Base-by-base conservation (phyloP, 2,888 invertebrate genomes). In the Blomia tropicalis region DNA sequence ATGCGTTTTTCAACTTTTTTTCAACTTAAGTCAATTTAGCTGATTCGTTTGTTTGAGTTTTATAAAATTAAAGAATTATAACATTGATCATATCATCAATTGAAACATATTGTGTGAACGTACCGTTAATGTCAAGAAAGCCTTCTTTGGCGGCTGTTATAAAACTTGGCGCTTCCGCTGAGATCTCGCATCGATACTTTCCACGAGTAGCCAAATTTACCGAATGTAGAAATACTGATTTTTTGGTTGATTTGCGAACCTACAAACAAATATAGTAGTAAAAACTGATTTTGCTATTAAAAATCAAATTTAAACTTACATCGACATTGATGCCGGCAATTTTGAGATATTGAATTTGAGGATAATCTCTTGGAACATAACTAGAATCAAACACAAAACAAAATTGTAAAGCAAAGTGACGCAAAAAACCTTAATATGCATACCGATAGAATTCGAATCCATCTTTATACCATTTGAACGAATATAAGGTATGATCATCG, bases 321-420 rank as follows among this genome's bases (percentile, higher is more conserved):
- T 87, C 85, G 41, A 88, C 87, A 70, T 82, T 82, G 63, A 89
- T 84, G 67, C 88, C 88, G 0, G 84, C 83, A 68, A 86, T 76
- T 58, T 80, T 78, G 73, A 88, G 87, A 70, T 83, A 82, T 74
- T 85, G 83, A 32, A 83, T 81, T 1, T 85, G 85, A 63, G 88
- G 87, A 71, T 79, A 79, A 74, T 87, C 87, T 60, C 83, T 78
- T 22, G 88, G 88, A 68, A 87, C 84, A 75, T 83, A 87, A 66
- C 88, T 79, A 31, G 36, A 17, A 17, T 36, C 7, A 17, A 36
- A 17, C 7, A 17, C 7, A 36, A 36, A 36, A 11, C 7, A 36
- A 36, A 36, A 36, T 36, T 7, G 7, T 36, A 36, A 17, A 36
- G 17, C 7, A 36, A 36, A 36, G 7, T 36, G 7, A 36, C 7